Conservation (phyloP, 2,797 vertebrate species). For the Dicrostonyx torquatus region DNA sequence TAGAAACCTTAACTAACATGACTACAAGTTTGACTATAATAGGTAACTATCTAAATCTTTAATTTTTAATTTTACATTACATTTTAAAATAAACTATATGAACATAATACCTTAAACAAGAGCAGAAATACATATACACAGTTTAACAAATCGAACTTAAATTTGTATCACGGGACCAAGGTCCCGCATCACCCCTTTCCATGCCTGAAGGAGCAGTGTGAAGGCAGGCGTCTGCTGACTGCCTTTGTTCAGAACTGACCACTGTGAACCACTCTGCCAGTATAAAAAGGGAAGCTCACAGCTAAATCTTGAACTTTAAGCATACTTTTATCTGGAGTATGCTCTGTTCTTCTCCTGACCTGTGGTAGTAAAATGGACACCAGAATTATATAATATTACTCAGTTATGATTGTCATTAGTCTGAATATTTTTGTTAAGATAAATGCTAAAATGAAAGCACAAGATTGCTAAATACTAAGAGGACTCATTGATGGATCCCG, state of each 20-base stretch:
- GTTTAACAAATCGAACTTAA: no score
- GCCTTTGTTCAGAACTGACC: neutral
- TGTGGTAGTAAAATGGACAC: neutral
- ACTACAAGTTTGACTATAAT: no score
- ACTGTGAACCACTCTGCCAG: neutral
- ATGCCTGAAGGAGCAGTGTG: no score
- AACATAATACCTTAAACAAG: no score
- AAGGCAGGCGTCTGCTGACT: neutral
- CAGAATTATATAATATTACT: neutral
- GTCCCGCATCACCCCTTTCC: no score
- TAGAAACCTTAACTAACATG: no score
- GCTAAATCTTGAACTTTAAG: neutral
- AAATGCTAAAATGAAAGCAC: neutral
- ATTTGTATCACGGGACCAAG: no score
- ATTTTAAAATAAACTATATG: no score
- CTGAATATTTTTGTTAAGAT: conserved; percentile 15
- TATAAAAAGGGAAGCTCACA: neutral
- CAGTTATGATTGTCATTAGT: neutral
- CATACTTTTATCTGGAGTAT: neutral
- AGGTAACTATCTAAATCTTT: no score
- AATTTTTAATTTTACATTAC: no score
- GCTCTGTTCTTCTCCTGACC: neutral
- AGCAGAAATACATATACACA: no score
- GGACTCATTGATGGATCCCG: neutral
- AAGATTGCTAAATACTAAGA: neutral